A percentile compares a stretch with the other conserved stretches of the same genome.
These are phyloP conservation scores for Brachionus manjavacas DNA, from an alignment of 1,140 invertebrate genomes.

Conservation along the genomic window DNA sequence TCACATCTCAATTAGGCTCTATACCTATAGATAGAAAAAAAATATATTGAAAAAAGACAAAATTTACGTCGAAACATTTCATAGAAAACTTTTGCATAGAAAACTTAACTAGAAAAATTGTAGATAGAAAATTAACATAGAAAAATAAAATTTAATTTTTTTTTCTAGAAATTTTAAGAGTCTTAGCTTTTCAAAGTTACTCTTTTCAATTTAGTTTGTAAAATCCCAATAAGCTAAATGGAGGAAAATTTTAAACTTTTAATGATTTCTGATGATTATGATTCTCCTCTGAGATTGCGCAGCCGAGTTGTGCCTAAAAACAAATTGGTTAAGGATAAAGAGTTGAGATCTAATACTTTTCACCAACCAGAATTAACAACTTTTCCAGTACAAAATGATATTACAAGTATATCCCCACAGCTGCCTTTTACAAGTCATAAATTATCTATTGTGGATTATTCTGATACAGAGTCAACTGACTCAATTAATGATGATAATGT, in stretches of 20 bases:
- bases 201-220: not conserved
- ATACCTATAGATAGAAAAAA: conserved; percentile 4
- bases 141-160: not conserved
- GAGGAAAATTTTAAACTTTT: conserved; percentile 6
- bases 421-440: not conserved
- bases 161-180: not conserved
- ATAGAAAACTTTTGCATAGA: not conserved
- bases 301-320: not conserved
- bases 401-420: too few species aligned
- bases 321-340: not conserved
- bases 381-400: not conserved
- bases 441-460: not conserved
- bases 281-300: not conserved
- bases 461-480: not conserved
- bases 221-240: not conserved
- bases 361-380: not conserved
- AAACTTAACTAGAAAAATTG: not conserved
- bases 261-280: not conserved
- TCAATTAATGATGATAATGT: not conserved
- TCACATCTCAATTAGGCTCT: too few species aligned
- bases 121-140: conserved; percentile 1
- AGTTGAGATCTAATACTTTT: not conserved
- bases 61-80: not conserved
- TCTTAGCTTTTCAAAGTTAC: not conserved
- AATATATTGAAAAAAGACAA: conserved; percentile 7